phyloP scores from a whole-genome alignment of 2,113 vertebrate genomes.

The Daubentonia madagascariensis region DNA sequence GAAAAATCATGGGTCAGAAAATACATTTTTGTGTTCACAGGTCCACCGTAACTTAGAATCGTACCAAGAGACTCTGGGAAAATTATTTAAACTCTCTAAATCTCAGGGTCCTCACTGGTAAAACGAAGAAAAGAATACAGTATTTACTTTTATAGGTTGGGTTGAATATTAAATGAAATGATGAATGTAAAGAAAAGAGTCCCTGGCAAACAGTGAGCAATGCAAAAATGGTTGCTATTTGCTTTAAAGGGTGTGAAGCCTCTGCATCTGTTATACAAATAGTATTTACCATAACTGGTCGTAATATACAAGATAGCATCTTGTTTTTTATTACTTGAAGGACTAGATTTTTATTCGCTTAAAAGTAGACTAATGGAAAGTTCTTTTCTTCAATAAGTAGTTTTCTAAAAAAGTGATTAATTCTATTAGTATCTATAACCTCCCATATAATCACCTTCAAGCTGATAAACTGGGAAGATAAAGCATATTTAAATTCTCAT shows the following conservation, averaged over 20 bases:
- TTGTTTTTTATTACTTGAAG: not conserved
- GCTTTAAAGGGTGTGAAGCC: not conserved
- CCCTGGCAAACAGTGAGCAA: not conserved
- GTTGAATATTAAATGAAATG: not conserved
- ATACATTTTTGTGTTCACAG: not conserved
- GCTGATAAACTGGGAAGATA: not conserved
- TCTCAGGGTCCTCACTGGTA: not conserved
- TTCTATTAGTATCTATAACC: not conserved
- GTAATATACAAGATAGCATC: not conserved
- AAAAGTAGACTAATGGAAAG: not conserved
- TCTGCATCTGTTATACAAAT: not conserved
- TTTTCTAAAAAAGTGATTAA: not conserved
- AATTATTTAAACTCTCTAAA: not conserved
- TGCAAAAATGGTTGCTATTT: not conserved
- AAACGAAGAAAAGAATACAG: not conserved
- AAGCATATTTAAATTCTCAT: slow-evolving; percentile 24
- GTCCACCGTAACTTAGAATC: not conserved
- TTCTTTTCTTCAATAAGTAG: not conserved
- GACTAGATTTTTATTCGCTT: not conserved
- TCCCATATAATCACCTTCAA: not conserved
- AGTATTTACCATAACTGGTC: not conserved
- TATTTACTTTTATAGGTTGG: not conserved
- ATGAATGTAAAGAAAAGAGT: not conserved
- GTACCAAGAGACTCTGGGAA: not conserved
- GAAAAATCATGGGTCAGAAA: not conserved